Conservation (phyloP, 2,888 invertebrate species). For the Dicyrtoma fusca region DNA sequence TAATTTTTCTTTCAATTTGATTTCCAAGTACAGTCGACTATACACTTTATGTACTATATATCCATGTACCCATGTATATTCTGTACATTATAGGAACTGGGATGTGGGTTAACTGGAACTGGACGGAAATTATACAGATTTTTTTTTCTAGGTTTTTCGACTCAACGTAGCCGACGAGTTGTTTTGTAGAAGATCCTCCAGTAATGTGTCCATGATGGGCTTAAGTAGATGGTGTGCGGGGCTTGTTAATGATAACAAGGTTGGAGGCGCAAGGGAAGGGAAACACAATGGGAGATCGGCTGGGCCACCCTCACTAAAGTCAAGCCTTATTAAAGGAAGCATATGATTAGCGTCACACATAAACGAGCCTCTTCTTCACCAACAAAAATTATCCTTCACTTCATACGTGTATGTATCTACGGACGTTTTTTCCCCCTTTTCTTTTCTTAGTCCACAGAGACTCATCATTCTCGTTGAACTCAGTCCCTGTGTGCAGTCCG, state of each 20-base stretch:
- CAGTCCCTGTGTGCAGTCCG: no score
- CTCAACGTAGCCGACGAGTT: constrained; percentile 1
- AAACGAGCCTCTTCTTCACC: constrained; percentile 25
- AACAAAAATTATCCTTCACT: constrained; percentile 20
- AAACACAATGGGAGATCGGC: constrained; percentile 35
- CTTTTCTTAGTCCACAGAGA: not conserved
- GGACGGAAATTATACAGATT: not conserved
- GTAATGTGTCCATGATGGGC: constrained; percentile 31
- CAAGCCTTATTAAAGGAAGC: constrained; percentile 32
- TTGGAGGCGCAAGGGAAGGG: constrained; percentile 28
- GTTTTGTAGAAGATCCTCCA: constrained; percentile 6
- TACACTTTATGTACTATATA: no score
- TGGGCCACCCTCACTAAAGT: constrained; percentile 28
- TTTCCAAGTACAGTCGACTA: no score
- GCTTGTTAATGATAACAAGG: constrained; percentile 36
- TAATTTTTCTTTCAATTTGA: no score
- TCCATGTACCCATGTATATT: not conserved
- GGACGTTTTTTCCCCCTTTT: not conserved
- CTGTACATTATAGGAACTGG: constrained; percentile 1
- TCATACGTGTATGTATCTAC: not conserved
- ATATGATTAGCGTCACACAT: constrained; percentile 34
- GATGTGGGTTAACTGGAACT: not conserved
- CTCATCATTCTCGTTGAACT: not conserved
- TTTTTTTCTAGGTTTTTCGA: no score
- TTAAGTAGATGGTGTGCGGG: constrained; percentile 31